Base-by-base conservation (phyloP, 1,140 invertebrate species). In the Drosophila novamexicana region DNA sequence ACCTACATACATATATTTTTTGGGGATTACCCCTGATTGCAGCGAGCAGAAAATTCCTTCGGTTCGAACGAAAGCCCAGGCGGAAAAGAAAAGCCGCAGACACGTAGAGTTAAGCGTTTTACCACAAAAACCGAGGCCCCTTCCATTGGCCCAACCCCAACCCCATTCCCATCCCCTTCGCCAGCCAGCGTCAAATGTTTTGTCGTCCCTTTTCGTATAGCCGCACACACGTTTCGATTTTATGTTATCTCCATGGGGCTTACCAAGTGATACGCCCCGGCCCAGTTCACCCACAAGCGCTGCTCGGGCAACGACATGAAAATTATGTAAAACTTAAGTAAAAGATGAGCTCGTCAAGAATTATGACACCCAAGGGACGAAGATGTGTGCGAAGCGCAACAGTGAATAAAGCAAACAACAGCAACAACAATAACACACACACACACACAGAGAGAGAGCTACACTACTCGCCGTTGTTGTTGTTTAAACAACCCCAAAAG, bases 261-360 rank as follows among this genome's bases (percentile, higher is more conserved):
- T 64, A 84, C 40, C 74, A 78, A 80, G 65, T 63, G 57, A 74
- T 54, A 59, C 65, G 58, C 50, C 77, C 62, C 62, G 18, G n/a
- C 54, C 56, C 40, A 36, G 65, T 53, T 36, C 63, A 7, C 22
- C 37, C 44, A 37, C 4, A 34, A 50, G 52, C 50, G 42, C 10
- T 45, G 44, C 39, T 14, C 61, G 52, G 56, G 57, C 84, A 86
- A 88, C 90, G 83, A 90, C 83, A 90, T 84, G 82, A 90, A 90
- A 92, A 89, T 92, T 91, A 92, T 90, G 91, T 91, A 91, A 91
- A 92, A 92, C 91, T 91, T 91, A 92, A 92, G 90, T 92, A 92
- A 92, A 91, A 92, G 91, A 92, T 92, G 91, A 92, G 91, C 90
- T 92, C 88, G 91, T 92, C 91, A 91, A 77, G 90, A 92, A 84